Base-by-base conservation (phyloP, 2,797 vertebrate species). In the Loriculus beryllinus region DNA sequence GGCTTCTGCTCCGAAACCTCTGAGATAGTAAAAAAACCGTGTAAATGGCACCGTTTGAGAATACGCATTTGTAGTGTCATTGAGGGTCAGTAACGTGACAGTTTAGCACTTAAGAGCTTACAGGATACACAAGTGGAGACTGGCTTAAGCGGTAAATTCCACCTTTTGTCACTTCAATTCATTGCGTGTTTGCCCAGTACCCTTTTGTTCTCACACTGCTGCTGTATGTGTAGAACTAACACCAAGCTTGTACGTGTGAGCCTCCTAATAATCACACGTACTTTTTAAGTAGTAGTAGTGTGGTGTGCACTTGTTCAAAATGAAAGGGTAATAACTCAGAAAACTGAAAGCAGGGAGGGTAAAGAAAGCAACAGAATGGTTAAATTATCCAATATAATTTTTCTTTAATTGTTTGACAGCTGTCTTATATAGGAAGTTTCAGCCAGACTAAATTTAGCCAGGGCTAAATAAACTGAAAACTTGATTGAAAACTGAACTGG, bases 401-500 rank as follows among this genome's bases (percentile, higher is more conserved):
- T 10, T 40, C 67, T 33, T 65, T 9, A 35, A 10, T 57, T 68
- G 25, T 82, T 87, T 45, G 76, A 57, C 69, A 88, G 59, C 77
- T 79, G 80, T 90, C 51, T 54, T 72, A 2, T 3, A 1, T 48
- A 72, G 79, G 83, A 90, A 79, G 26, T 51, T 91, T 88, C 54
- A 93, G 33, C 42, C 76, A 92, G 77, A 42, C 37, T 39, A 39
- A 39, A 39, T 39, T 39, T 39, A 39, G 37, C 37, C 64, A 71
- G 71, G 56, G 29, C 63, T 86, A 76, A 88, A 57, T 67, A 91
- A 90, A 94, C 82, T 9, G 13, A 86, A 89, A 88, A 56, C 52
- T 80, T 90, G 28, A 90, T 54, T 70, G 87, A 84, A 90, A 84
- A 43, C 77, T 86, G 80, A 76, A 39, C 77, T 93, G 93, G 80